phyloP scores from a whole-genome alignment of 1,140 invertebrate species.

The Cydia strobilella region DNA sequence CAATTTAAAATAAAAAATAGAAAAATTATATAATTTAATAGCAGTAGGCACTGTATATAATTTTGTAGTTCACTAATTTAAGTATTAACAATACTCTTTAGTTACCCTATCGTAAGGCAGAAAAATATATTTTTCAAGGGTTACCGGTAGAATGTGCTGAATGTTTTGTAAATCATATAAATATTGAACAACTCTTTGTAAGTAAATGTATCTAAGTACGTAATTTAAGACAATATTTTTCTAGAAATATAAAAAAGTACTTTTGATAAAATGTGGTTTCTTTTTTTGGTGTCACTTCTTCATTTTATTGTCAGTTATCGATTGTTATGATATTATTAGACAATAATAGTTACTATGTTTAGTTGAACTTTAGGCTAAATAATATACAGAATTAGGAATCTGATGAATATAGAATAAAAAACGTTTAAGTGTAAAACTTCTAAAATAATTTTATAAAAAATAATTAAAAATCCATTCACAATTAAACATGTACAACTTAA shows the following conservation, averaged over 20 bases:
- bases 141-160: conserved; percentile 32
- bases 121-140: conserved; percentile 33
- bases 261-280: neutral
- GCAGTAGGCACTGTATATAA: neutral
- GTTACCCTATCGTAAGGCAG: conserved; percentile 7
- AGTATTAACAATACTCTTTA: conserved; percentile 32
- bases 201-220: conserved; percentile 30
- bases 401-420: neutral
- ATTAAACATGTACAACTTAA: neutral
- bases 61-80: conserved; percentile 36
- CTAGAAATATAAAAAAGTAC: conserved; percentile 41
- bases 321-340: no score
- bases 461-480: conserved; percentile 8
- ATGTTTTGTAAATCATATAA: conserved; percentile 46
- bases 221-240: conserved; percentile 40
- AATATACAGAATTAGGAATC: neutral
- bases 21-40: neutral
- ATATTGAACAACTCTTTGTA: conserved; percentile 39
- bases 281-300: neutral
- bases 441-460: conserved; percentile 28
- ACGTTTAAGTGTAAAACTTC: neutral
- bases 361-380: no score
- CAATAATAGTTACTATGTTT: no score
- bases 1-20: neutral
- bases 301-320: no score